These are phyloP conservation scores for Parthenolecanium corni DNA, from an alignment of 2,888 invertebrate species.

Conservation along the genomic window DNA sequence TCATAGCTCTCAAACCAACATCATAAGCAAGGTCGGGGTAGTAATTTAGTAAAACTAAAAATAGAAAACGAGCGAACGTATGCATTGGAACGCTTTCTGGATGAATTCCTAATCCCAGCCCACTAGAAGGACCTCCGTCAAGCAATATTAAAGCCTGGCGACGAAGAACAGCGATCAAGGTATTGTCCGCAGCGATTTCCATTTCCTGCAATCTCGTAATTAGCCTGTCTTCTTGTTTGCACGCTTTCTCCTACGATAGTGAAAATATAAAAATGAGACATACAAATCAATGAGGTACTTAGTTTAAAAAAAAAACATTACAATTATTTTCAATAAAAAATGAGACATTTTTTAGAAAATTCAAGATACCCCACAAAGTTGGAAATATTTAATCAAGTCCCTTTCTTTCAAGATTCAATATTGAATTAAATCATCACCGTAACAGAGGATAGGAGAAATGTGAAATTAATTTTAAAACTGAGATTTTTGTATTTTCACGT, in stretches of 20 bases:
- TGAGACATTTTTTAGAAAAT: too few relatives aligned
- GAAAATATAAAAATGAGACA: not conserved
- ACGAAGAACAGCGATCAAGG: conserved; percentile 54
- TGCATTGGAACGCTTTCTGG: conserved; percentile 75
- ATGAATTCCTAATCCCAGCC: conserved; percentile 61
- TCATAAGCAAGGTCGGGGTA: conserved; percentile 69
- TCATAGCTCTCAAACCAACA: conserved; percentile 66
- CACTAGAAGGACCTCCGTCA: conserved; percentile 65
- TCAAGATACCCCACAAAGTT: too few relatives aligned
- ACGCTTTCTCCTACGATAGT: conserved; percentile 48
- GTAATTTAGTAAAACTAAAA: conserved; percentile 59
- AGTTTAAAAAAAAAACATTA: too few relatives aligned
- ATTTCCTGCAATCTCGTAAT: conserved; percentile 64
- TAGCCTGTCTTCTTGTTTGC: conserved; percentile 64
- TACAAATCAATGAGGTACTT: too few relatives aligned
- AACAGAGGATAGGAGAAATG: too few relatives aligned
- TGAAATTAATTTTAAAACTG: too few relatives aligned
- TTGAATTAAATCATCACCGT: too few relatives aligned
- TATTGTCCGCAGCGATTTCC: conserved; percentile 52
- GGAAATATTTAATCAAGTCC: too few relatives aligned
- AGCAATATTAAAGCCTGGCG: conserved; percentile 57
- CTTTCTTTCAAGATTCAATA: too few relatives aligned
- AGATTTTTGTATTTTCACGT: too few relatives aligned
- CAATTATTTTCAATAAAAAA: too few relatives aligned
- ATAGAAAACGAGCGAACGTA: conserved; percentile 68